Evolutionary conservation across 2,888 invertebrate genomes (phyloP).

Genomic region (Drosophila vallismaia): DNA sequence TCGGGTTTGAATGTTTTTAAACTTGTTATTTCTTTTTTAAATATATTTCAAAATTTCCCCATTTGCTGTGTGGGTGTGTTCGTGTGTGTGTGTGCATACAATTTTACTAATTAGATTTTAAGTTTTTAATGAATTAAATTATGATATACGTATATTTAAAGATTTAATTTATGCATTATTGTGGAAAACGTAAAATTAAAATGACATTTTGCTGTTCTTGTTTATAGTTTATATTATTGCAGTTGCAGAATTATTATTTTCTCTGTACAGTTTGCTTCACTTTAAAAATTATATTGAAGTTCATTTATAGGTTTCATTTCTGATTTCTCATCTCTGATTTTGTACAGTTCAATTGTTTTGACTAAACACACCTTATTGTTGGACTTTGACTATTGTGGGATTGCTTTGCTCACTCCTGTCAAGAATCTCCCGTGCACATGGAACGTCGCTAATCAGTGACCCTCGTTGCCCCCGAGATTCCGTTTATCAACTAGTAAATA

Average conservation of each 20-base stretch:
- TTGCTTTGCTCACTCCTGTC: conserved; percentile 6
- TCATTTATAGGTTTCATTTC: conserved; percentile 20
- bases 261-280: conserved; percentile 18
- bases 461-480: conserved; percentile 21
- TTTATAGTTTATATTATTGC: conserved; percentile 6
- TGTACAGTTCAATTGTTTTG: conserved; percentile 39
- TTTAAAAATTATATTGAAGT: conserved; percentile 43
- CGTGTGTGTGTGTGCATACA: conserved; percentile 45
- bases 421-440: conserved; percentile 16
- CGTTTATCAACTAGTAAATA: conserved; percentile 18
- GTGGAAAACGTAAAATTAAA: conserved; percentile 35
- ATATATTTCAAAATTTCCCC: conserved; percentile 12
- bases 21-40: neutral
- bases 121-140: conserved; percentile 60
- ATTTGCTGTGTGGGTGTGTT: neutral
- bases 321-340: conserved; percentile 30
- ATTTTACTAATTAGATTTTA: conserved; percentile 73
- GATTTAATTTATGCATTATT: conserved; percentile 36
- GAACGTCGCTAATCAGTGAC: conserved; percentile 7
- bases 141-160: conserved; percentile 50
- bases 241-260: conserved; percentile 9
- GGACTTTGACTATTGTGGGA: conserved; percentile 28
- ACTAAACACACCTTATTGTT: conserved; percentile 24
- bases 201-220: conserved; percentile 46
- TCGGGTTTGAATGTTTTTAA: conserved; percentile 14